These are phyloP conservation scores for Drosophila neutralis DNA, from an alignment of 2,888 invertebrate genomes.

Conservation along the genomic window DNA sequence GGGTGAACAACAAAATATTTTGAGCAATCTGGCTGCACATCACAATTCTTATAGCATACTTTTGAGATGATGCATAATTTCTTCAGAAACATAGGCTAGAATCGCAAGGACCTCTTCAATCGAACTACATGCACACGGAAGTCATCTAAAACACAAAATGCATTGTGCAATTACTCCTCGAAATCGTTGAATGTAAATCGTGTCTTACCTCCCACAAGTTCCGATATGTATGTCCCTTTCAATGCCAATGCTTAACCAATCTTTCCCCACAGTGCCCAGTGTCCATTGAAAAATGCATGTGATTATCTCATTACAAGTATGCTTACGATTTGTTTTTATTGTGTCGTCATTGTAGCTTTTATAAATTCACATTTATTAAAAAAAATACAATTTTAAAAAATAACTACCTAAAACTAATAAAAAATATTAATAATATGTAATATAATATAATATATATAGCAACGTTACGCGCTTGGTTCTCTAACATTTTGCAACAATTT, in stretches of 20 bases:
- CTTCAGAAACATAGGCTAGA: not conserved
- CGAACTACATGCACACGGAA: not conserved
- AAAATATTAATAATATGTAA: slow-evolving; percentile 67
- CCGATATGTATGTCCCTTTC: not conserved
- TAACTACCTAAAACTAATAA: slow-evolving; percentile 77
- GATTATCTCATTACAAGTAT: slow-evolving; percentile 57
- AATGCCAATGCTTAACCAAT: not conserved
- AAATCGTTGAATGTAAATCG: not conserved
- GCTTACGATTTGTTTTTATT: slow-evolving; percentile 63
- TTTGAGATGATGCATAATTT: not conserved
- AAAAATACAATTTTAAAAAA: slow-evolving; percentile 78
- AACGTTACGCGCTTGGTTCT: slow-evolving; percentile 75
- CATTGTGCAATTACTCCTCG: not conserved
- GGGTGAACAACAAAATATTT: not conserved
- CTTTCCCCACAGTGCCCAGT: not conserved
- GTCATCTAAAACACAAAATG: not conserved
- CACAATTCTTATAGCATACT: not conserved
- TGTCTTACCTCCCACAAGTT: not conserved
- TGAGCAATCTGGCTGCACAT: not conserved
- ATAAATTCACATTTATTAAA: slow-evolving; percentile 72
- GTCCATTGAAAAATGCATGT: not conserved
- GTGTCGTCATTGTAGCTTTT: slow-evolving; percentile 71
- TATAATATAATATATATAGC: slow-evolving; percentile 66
- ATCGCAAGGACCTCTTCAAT: not conserved
- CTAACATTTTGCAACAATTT: slow-evolving; percentile 68